Evolutionary conservation across 1,140 invertebrate species (phyloP), one percentile per base, ranked within the genome.

Genomic region (Phymastichus coffea): DNA sequence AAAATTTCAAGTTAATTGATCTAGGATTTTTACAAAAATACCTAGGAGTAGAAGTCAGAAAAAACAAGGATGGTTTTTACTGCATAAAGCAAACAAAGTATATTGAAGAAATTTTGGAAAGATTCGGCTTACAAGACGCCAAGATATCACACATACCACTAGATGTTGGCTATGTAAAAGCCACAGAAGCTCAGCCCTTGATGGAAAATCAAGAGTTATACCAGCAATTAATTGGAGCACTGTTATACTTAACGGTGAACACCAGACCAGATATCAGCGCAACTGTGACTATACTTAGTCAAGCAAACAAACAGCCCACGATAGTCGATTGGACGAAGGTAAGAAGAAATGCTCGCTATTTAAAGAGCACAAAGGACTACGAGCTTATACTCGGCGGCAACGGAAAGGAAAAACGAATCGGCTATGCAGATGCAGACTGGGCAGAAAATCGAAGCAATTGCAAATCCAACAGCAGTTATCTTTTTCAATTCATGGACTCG

Each of bases 261-360:
- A 43, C 52, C 30, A 9, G 52, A 3, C 52, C 38, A 6, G 52
- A 54, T 22, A 54, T 53, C 6, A 12, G 22, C 61, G 73, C 66
- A 49, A 63, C 53, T 19, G 54, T 63, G 20, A 41, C 33, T 25
- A 66, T 71, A 28, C 53, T 78, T 9, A 67, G 68, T 12, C 70
- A 75, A 61, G 63, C 52, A 15, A 52, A 63, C n/a, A 57, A 64
- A 48, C 20, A 59, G 2, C 63, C 66, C 4, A 53, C 49, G 3
- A 43, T 52, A 44, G 28, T 33, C 3, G 56, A 66, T 22, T 72
- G 67, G 65, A 64, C 57, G 14, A 61, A 63, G 52, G 33, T 60
- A 10, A 70, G 71, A 52, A 55, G 67, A 26, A 43, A 70, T 7
- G 41, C 63, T 6, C 51, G 63, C n/a, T n/a, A n/a, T n/a, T n/a